Percentiles rank a stretch among this genome's conserved stretches.
These are phyloP conservation scores for Fukomys damarensis DNA, from an alignment of 2,113 vertebrate species.

Conservation along the genomic window DNA sequence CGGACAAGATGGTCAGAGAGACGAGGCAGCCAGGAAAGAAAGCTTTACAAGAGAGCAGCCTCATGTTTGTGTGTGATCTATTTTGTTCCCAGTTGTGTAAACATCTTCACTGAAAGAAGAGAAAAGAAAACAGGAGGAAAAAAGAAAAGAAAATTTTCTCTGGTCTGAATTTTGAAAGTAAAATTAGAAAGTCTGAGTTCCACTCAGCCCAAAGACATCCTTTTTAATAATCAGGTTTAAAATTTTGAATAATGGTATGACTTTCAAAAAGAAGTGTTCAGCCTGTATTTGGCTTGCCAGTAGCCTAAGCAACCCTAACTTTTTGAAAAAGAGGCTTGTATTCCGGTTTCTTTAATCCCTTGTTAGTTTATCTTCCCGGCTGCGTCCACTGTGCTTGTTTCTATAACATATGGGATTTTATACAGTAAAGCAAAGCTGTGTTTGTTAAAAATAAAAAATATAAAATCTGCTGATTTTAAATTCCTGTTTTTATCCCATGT, in stretches of 20 bases:
- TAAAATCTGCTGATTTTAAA: constrained; percentile 84
- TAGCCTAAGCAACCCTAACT: constrained; percentile 49
- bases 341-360: constrained; percentile 64
- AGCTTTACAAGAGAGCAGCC: neutral
- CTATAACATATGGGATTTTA: constrained; percentile 83
- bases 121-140: neutral
- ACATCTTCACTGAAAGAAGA: neutral
- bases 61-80: neutral
- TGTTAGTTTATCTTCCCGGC: constrained; percentile 84
- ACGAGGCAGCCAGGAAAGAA: neutral
- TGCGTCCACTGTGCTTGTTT: constrained; percentile 81
- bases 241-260: neutral
- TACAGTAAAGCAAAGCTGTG: constrained; percentile 79
- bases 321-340: neutral
- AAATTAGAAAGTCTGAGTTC: constrained; percentile 61
- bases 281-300: constrained; percentile 56
- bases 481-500: constrained; percentile 85
- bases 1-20: neutral
- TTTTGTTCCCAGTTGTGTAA: neutral
- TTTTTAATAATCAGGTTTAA: constrained; percentile 37
- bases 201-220: constrained; percentile 38
- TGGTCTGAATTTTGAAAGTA: constrained; percentile 59
- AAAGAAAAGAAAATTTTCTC: neutral
- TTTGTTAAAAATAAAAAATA: constrained; percentile 63
- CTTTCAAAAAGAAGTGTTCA: constrained; percentile 44